Conservation (phyloP, 2,113 vertebrate genomes). For the Mormoops blainvillei region DNA sequence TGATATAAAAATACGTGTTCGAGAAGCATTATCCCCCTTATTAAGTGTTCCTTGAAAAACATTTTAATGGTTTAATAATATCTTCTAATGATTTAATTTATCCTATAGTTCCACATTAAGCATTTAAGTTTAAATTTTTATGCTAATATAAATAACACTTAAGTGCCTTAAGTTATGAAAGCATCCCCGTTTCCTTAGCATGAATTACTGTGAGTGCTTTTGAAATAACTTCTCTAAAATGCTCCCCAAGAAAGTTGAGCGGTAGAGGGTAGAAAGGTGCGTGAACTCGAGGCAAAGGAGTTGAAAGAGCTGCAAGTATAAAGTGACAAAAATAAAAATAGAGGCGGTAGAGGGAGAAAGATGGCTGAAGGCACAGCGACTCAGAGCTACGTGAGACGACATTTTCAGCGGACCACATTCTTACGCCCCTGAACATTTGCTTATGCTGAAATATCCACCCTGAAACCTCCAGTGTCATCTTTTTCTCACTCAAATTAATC, state of each 20-base stretch:
- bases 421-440: neutral
- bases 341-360: neutral
- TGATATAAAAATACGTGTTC: slow-evolving; percentile 14
- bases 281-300: neutral
- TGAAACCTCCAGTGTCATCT: neutral
- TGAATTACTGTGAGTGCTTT: neutral
- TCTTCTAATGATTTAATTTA: neutral
- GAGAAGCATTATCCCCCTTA: slow-evolving; percentile 24
- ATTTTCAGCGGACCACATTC: neutral
- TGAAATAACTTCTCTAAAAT: neutral
- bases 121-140: neutral
- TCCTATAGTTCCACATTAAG: neutral
- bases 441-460: neutral
- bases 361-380: neutral
- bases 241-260: neutral
- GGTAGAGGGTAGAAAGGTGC: neutral
- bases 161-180: slow-evolving; percentile 3
- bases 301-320: neutral
- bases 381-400: neutral
- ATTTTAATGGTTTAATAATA: slow-evolving; percentile 24
- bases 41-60: slow-evolving; percentile 47
- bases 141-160: neutral
- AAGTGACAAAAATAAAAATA: neutral
- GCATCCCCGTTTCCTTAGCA: neutral
- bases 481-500: neutral